Evolutionary conservation across 2,888 invertebrate genomes (phyloP).

Genomic region (Geophilus truncorum): DNA sequence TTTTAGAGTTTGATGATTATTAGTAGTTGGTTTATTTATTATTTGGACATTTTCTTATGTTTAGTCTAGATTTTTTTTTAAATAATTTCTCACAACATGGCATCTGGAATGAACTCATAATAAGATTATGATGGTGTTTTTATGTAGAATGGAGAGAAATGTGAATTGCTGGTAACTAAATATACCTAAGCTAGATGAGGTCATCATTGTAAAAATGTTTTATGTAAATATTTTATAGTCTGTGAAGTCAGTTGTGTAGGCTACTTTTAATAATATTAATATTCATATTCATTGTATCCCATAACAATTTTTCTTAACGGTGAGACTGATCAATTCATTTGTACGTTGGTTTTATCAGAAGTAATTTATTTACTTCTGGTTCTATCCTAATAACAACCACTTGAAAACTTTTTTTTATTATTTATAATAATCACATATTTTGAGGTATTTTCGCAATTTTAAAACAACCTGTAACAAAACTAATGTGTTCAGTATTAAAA

Average conservation of each 20-base stretch:
- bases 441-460: not conserved
- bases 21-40: not conserved
- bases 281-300: not conserved
- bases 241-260: not conserved
- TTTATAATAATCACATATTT: not conserved
- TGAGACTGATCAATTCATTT: not conserved
- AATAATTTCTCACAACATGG: not conserved
- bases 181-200: not conserved
- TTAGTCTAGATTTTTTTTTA: too few species aligned
- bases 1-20: not conserved
- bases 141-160: not conserved
- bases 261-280: not conserved
- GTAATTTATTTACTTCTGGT: too few species aligned
- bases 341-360: not conserved
- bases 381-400: too few species aligned
- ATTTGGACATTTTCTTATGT: not conserved
- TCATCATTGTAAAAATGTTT: not conserved
- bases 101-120: not conserved
- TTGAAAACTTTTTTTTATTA: too few species aligned
- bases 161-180: too few species aligned
- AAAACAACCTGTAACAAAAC: not conserved
- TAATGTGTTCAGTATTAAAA: not conserved
- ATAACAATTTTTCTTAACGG: not conserved
- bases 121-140: not conserved
- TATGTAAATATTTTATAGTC: not conserved